Percentiles rank a stretch among this genome's conserved stretches.
Conservation (phyloP, 2,113 vertebrate genomes). For the Indicator maculatus region DNA sequence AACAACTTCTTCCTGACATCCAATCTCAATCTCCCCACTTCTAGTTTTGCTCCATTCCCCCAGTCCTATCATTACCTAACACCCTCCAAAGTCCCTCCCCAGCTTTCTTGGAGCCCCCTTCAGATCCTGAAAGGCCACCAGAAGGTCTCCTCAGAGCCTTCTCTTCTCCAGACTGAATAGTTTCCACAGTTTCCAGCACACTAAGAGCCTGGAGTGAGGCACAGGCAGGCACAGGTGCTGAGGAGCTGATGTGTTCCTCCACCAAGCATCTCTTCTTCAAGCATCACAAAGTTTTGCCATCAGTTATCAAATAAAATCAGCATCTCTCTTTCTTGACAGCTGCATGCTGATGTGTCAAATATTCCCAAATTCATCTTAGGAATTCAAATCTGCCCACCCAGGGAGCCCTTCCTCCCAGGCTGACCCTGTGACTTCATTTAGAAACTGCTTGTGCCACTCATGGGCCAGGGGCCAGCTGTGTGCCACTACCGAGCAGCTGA, state of each 20-base stretch:
- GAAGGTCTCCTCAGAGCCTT: no score
- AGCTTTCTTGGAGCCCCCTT: no score
- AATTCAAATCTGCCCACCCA: background rate
- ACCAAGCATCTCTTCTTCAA: background rate
- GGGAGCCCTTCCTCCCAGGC: background rate
- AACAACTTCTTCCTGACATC: no score
- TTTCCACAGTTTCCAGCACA: background rate
- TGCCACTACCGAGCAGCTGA: background rate
- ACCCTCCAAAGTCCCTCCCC: no score
- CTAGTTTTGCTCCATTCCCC: no score
- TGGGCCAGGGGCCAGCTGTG: background rate
- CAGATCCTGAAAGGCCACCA: no score
- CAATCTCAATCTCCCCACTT: no score
- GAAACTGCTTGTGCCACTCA: background rate
- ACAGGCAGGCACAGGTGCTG: rapidly evolving
- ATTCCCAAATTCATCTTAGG: background rate
- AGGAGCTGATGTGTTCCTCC: background rate
- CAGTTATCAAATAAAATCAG: background rate
- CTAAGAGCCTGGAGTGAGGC: background rate
- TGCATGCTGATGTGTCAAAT: background rate
- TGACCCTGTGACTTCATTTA: background rate
- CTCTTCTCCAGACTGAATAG: no score
- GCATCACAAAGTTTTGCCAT: background rate
- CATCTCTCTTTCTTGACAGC: rapidly evolving
- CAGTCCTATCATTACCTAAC: no score